Conservation (phyloP, 2,888 invertebrate species). For the Cephus pygmeus region DNA sequence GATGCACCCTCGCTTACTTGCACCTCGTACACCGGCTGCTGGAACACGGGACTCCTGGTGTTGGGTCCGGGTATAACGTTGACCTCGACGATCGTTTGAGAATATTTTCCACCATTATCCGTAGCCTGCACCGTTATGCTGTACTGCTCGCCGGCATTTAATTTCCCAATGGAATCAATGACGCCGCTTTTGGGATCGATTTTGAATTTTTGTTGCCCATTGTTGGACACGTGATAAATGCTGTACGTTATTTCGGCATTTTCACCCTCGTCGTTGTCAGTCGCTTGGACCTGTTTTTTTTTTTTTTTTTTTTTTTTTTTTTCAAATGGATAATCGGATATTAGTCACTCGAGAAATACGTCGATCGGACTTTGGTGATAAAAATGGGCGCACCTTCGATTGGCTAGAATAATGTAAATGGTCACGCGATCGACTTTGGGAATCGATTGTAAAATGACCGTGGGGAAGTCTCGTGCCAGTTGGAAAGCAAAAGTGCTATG, state of each 20-base stretch:
- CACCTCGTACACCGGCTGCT: conserved; percentile 84
- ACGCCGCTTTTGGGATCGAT: conserved; percentile 84
- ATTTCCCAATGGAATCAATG: conserved; percentile 81
- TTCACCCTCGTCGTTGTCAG: conserved; percentile 87
- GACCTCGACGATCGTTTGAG: conserved; percentile 88
- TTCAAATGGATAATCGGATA: background rate
- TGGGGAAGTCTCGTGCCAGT: background rate
- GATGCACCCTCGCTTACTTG: conserved; percentile 91
- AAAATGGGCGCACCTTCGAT: background rate
- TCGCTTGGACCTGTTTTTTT: conserved; percentile 75
- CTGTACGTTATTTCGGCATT: conserved; percentile 86
- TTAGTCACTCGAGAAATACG: background rate
- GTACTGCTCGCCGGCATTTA: conserved; percentile 89
- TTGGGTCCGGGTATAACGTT: conserved; percentile 86
- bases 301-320: background rate
- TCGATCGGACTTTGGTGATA: background rate
- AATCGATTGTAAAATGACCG: background rate
- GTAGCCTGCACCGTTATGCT: conserved; percentile 88
- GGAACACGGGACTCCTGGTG: conserved; percentile 84
- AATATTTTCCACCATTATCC: conserved; percentile 82
- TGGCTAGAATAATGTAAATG: background rate
- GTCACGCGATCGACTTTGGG: background rate
- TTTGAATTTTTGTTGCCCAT: conserved; percentile 86
- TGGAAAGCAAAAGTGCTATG: background rate
- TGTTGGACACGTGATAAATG: conserved; percentile 91